Base-by-base conservation (phyloP, 2,888 invertebrate species). In the Flexamia atlantica region DNA sequence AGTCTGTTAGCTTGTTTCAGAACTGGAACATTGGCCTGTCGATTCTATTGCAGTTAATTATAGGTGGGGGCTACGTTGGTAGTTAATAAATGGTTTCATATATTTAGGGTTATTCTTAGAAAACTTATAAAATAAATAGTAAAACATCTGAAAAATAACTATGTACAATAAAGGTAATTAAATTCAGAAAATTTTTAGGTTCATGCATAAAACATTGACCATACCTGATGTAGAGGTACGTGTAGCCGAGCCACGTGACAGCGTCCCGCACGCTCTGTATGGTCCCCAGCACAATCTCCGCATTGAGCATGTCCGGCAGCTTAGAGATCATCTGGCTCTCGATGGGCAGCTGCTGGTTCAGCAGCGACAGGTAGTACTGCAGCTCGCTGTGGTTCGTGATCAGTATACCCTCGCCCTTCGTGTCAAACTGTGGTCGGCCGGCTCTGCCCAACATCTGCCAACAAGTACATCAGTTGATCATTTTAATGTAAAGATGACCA, bases 311-410 rank as follows among this genome's bases (percentile, higher is more conserved):
- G 90, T 99, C 99, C 0, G 99, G 96, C 89, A 99, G 91, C 90
- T 97, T 98, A 82, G 95, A 92, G 28, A 99, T 93, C 88, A 99
- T 92, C 91, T 99, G 99, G 0, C 98, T 98, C 90, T 99, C 99
- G 82, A 99, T 98, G 0, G 99, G 99, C 86, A 99, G 91, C 89
- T 99, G 99, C 90, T 99, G 99, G 91, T 99, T 99, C 86, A 99
- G 93, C 20, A 99, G 92, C 0, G 99, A 99, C 28, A 99, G 92
- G 91, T 99, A 99, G 91, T 98, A 99, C 88, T 99, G 99, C 10
- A 99, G 93, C 90, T 99, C 99, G 86, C 97, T 97, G 91, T 99
- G 99, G 90, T 99, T 99, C 0, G 99, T 99, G 82, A 99, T 98
- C 46, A 99, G 93, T 88, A 99, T 99, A 84, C 99, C 93, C 90